Evolutionary conservation across 2,888 invertebrate species (phyloP), one percentile per base, ranked within the genome.

Genomic region (Dexiosoma caninum): DNA sequence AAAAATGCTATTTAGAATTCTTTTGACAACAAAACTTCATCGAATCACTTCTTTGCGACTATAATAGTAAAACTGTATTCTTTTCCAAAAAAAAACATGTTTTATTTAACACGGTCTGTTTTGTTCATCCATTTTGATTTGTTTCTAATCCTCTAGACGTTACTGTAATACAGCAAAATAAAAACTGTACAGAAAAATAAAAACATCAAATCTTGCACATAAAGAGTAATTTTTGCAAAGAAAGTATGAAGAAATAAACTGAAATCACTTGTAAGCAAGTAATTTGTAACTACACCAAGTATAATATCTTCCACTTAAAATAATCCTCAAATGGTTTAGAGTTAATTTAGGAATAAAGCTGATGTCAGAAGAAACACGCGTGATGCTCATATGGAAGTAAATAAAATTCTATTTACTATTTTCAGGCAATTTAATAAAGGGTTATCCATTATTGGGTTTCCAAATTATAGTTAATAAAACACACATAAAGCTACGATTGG

Each of bases 241-340:
- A 67, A 66, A 42, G 16, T 59, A 37, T 19, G 14, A n/a, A 53
- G 27, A 64, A 66, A 46, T 35, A 59, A 66, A 60, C 32, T 35
- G 10, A 69, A 55, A 70, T 53, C 60, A 82, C 76, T 71, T 67
- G 75, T 78, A 84, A 84, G 81, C 80, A 85, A 85, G 85, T 86
- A 86, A 85, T 86, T 51, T 86, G 85, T 85, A 85, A 84, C 84
- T 84, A 85, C 84, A 83, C 83, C 83, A 64, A 60, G 85, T 83
- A 85, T 85, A 86, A 86, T 86, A 86, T 86, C 86, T 86, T 86
- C 86, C 86, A 86, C 86, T 86, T 86, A 86, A 85, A 83, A 83
- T 85, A 86, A 86, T 86, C 86, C 86, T 81, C 75, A 66, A 81
- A 82, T 76, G 82, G 75, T 75, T 81, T 53, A 60, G 62, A 75